Conservation (phyloP, 2,888 invertebrate genomes). For the Sinotaia quadrata region DNA sequence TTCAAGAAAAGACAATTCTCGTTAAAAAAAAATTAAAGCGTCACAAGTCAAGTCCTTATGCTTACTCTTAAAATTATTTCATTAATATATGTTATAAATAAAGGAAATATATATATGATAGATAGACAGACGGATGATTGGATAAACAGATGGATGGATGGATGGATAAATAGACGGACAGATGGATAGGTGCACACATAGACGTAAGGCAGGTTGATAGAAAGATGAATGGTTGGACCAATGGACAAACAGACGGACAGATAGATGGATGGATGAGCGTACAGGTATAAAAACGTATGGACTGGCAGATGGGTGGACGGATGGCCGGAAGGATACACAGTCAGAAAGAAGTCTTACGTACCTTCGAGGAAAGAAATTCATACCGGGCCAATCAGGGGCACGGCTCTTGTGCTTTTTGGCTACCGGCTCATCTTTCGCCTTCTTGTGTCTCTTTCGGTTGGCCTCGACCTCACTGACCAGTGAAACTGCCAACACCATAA, state of each 20-base stretch:
- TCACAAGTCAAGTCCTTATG: no score
- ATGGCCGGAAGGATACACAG: constrained; percentile 2
- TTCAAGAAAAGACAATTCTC: no score
- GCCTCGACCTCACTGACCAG: neutral
- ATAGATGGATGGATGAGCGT: constrained; percentile 7
- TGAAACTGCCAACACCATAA: neutral
- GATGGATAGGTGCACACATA: no score
- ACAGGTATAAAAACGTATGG: constrained; percentile 8
- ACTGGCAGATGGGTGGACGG: constrained; percentile 11
- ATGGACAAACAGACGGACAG: neutral
- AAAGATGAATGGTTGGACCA: neutral
- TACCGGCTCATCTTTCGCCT: neutral
- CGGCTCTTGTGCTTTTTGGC: no score
- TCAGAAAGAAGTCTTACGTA: neutral
- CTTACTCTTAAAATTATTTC: no score
- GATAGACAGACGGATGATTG: no score
- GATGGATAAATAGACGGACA: no score
- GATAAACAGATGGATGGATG: no score
- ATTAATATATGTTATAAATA: no score
- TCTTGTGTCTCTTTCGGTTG: constrained; percentile 3
- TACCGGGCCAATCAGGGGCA: neutral
- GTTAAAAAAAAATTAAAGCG: no score
- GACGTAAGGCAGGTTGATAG: neutral
- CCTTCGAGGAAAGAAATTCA: neutral
- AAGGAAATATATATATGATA: no score